Evolutionary conservation across 2,113 vertebrate species (phyloP).

Genomic region (Murina feae): DNA sequence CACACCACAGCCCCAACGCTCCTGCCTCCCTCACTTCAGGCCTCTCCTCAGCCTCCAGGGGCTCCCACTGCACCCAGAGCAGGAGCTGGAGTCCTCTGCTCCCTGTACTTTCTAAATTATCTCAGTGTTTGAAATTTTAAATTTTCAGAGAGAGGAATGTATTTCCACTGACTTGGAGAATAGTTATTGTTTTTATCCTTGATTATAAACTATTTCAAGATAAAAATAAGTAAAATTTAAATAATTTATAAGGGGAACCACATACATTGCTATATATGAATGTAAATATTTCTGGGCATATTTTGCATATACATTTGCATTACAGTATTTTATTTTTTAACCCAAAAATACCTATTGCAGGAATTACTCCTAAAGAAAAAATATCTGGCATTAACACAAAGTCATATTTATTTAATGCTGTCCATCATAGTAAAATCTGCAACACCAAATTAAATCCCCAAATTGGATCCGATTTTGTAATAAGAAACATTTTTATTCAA

Average conservation of each 20-base stretch:
- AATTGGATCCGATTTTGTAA: neutral
- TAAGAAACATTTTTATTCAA: neutral
- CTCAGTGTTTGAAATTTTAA: neutral
- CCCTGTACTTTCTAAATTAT: neutral
- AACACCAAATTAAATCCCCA: neutral
- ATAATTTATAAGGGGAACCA: neutral
- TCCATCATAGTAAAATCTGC: neutral
- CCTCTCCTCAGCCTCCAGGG: neutral
- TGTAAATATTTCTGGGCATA: neutral
- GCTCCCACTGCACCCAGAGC: neutral
- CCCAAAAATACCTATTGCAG: neutral
- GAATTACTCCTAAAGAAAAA: neutral
- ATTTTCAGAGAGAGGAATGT: neutral
- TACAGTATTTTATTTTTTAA: neutral
- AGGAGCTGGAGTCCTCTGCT: neutral
- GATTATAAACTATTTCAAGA: neutral
- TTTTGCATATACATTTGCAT: neutral
- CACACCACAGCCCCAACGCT: too few species aligned
- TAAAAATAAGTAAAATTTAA: neutral
- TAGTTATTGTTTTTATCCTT: neutral
- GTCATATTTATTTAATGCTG: neutral
- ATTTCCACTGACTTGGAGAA: neutral
- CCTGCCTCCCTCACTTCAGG: neutral
- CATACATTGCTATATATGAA: neutral
- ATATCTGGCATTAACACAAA: neutral